phyloP scores from a whole-genome alignment of 30 jellyfish, hydroid and myxozoan species.

The Clytia hemisphaerica region DNA sequence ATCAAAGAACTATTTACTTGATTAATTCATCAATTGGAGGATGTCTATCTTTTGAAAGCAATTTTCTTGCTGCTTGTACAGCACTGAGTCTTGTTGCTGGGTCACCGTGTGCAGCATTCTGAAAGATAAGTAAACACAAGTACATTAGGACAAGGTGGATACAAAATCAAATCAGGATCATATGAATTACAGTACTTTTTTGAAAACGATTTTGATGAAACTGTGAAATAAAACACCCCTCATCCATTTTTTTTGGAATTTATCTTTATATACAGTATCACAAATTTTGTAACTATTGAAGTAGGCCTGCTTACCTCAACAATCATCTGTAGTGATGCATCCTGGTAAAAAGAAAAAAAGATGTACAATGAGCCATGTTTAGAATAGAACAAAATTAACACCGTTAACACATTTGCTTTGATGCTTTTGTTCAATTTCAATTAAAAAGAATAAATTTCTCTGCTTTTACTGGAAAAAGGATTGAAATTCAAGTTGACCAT shows the following conservation, averaged over 20 bases:
- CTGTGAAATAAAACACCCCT: background rate
- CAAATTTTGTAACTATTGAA: background rate
- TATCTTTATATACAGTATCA: background rate
- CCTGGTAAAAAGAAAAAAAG: conserved; percentile 35
- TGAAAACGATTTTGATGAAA: conserved; percentile 24
- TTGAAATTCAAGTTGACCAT: too few relatives aligned
- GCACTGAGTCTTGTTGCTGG: conserved; percentile 82
- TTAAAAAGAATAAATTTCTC: background rate
- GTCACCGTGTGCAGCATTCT: conserved; percentile 65
- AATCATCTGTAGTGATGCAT: conserved; percentile 88
- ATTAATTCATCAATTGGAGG: conserved; percentile 97
- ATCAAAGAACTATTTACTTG: conserved; percentile 37
- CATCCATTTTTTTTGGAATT: background rate
- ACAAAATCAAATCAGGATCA: background rate
- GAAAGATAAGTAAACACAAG: background rate
- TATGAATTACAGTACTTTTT: background rate
- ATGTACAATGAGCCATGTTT: background rate
- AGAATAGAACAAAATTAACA: background rate
- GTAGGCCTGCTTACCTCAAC: conserved; percentile 54
- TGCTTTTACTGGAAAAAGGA: background rate
- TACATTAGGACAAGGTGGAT: background rate
- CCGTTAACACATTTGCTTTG: background rate
- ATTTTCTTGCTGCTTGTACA: conserved; percentile 94
- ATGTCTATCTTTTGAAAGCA: conserved; percentile 86
- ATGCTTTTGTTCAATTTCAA: too few relatives aligned